Base-by-base conservation (phyloP, 2,113 vertebrate genomes). In the Dolichotis patagonum region DNA sequence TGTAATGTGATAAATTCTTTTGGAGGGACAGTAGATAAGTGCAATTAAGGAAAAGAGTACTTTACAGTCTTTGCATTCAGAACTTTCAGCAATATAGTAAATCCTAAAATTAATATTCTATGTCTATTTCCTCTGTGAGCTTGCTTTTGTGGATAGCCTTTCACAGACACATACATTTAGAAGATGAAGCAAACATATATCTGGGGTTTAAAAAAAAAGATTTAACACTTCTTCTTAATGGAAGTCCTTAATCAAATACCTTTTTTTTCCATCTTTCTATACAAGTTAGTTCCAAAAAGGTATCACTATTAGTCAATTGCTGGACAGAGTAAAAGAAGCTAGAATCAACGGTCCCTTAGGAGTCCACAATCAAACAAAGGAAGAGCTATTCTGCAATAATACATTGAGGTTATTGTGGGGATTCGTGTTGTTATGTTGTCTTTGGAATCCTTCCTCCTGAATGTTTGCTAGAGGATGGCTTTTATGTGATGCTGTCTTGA, bases 401-500 rank as follows among this genome's bases (percentile, higher is more conserved):
- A 49, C 92, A 63, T 10, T 69, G 19, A 2, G 1, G 46, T 60
- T 86, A 46, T 94, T 86, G 41, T 97, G 97, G 84, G 96, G 98
- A 97, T 98, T 97, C 0, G 0, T 87, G 96, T 92, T 98, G 83
- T 96, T 98, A 38, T 95, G 97, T 96, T 95, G 87, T 81, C 65
- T 97, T 97, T 97, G 91, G 97, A 97, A 96, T 95, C n/a, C 92
- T 97, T 96, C 95, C 90, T 98, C 86, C 97, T 95, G 97, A 97
- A 91, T 86, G 87, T 94, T 19, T 96, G 81, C 92, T 97, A 82
- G 96, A 97, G 86, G 98, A 96, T 98, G 95, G 97, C 96, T 98
- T 98, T 98, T 97, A 97, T 97, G 80, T 30, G 10, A 85, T 98
- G 96, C 90, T 98, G 97, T 97, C 91, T 97, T 97, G 97, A 98